Evolutionary conservation across 2,797 vertebrate species (phyloP), one percentile per base, ranked within the genome.

Genomic region (Myotis daubentonii): DNA sequence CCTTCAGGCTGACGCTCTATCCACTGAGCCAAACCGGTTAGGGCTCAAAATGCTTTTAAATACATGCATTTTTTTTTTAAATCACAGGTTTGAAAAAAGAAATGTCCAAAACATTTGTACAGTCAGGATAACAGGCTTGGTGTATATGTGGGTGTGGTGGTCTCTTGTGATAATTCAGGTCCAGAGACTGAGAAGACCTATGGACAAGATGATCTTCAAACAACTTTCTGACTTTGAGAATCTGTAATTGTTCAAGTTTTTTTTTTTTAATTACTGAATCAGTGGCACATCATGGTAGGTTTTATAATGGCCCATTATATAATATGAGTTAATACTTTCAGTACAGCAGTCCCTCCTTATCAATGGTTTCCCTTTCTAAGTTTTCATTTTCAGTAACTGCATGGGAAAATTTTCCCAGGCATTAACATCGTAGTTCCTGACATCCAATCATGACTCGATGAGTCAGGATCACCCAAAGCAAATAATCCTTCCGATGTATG

Each of bases 171-270:
- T 85, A 93, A 85, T 8, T 66, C 57, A 83, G 53, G 60, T 41
- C 22, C 44, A 92, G 19, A 93, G 47, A 81, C 2, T 57, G 9
- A 95, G 19, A 85, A 93, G n/a, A 28, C 11, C 7, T 75, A 60
- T 51, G 22, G 41, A 80, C 57, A 79, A 90, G 49, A 81, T 44
- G 38, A 84, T 80, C 38, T 65, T 87, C 36, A 71, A 91, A 95
- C 25, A 93, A 78, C 47, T 71, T 87, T 76, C 2, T 38, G 80
- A 82, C 71, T 90, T 9, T 75, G 44, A 91, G 94, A 93, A 96
- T 44, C 60, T 91, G 1, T 62, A 85, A 90, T 90, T 75, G 28
- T 82, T 95, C 38, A 94, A 70, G 38, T 78, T 55, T 25, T 57
- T 22, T n/a, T 85, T 41, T 20, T 47, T 66, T 16, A 25, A 55